These are phyloP conservation scores for Tuta absoluta DNA, from an alignment of 2,888 invertebrate species.

Conservation along the genomic window DNA sequence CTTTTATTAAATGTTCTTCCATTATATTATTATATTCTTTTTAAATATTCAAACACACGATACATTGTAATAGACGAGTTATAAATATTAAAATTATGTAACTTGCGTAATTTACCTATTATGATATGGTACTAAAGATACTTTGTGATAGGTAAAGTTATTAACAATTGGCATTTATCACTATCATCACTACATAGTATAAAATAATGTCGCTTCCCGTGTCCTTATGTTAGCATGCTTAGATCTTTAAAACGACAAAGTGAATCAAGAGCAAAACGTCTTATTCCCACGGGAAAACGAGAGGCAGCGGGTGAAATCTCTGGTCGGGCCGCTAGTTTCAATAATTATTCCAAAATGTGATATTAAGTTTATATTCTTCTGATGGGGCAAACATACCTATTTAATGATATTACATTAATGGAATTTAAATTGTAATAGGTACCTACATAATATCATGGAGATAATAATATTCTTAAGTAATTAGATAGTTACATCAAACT, in stretches of 20 bases:
- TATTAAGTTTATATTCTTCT: neutral
- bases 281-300: no score
- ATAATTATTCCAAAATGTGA: neutral
- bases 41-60: conserved; percentile 54
- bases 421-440: neutral
- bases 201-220: no score
- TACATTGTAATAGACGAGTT: conserved; percentile 50
- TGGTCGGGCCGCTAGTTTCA: no score
- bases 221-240: no score
- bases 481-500: no score
- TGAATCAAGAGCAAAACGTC: no score
- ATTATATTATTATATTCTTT: conserved; percentile 35
- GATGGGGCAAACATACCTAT: neutral
- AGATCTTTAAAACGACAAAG: no score
- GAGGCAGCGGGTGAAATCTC: no score
- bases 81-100: conserved; percentile 51
- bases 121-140: conserved; percentile 52
- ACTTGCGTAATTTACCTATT: conserved; percentile 53
- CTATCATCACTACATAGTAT: no score
- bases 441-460: no score
- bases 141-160: conserved; percentile 21
- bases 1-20: conserved; percentile 58
- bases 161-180: conserved; percentile 18
- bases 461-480: no score
- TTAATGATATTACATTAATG: neutral